Evolutionary conservation across 1,140 invertebrate genomes (phyloP), one percentile per base, ranked within the genome.

Genomic region (Drosophila pachea): DNA sequence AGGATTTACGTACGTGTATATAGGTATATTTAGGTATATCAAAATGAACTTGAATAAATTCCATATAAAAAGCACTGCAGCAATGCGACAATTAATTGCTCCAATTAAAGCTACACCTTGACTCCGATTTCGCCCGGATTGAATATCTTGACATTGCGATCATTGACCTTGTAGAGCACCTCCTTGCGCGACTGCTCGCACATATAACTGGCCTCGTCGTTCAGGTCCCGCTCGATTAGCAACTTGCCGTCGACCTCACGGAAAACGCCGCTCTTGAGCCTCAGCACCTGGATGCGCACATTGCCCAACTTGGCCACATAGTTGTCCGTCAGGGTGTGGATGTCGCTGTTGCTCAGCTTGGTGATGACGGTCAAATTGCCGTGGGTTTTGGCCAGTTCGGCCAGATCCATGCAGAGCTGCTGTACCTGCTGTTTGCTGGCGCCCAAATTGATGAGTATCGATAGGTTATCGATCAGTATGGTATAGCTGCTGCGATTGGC

Each of bases 131-230:
- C 90, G 36, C 94, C 94, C 31, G 93, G 93, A 58, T 92, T 91
- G 86, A 93, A 93, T 45, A 94, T 90, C 83, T 93, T 93, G 7
- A 95, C 91, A 79, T 94, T 93, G 82, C 92, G 91, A 89, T 95
- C 94, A 76, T 92, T 92, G 55, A 94, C 90, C 90, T 94, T 94
- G 71, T 92, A 95, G 14, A 94, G 90, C 83, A 93, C 63, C 88
- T 90, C 87, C 68, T 90, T 86, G 72, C 82, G 68, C 35, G 70
- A 63, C 69, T 88, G 54, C 68, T 88, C 87, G 48, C 71, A 83
- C 49, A 74, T 87, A 64, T 68, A 90, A 74, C 54, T 90, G 71
- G 74, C 75, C 73, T 88, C 91, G 6, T 88, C 91, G 6, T 81
- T 73, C 8, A 84, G 88, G 33, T 86, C 89, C 53, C 91, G 86